Percentiles rank a stretch among this genome's conserved stretches.
These are phyloP conservation scores for Polydesmus complanatus DNA, from an alignment of 2,888 invertebrate genomes.

Conservation along the genomic window DNA sequence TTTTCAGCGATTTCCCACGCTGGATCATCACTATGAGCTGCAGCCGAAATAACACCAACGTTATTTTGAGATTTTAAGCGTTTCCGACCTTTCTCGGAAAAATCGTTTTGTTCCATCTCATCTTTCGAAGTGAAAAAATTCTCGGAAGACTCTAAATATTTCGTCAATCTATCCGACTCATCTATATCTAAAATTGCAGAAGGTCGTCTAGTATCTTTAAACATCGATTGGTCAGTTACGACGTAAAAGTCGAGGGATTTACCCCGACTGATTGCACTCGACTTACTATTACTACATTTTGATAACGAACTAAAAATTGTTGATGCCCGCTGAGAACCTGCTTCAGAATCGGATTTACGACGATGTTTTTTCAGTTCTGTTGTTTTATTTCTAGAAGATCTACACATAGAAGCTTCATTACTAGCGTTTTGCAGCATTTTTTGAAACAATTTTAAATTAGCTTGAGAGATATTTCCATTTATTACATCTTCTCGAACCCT, in stretches of 20 bases:
- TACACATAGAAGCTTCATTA: background rate
- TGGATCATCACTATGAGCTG: conserved; percentile 39
- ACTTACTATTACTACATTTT: background rate
- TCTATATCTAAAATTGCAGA: background rate
- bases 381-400: background rate
- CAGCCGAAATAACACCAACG: background rate
- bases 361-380: background rate
- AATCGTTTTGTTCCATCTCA: background rate
- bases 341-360: conserved; percentile 8
- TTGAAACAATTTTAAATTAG: background rate
- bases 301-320: background rate
- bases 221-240: too few species aligned
- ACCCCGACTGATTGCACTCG: background rate
- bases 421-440: conserved; percentile 4
- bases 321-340: background rate
- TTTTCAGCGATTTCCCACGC: conserved; percentile 23
- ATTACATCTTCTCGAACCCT: conserved; percentile 13
- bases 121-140: background rate
- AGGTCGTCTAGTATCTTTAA: background rate
- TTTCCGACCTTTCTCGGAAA: background rate
- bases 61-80: background rate
- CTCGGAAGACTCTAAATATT: too few species aligned
- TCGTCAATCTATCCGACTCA: background rate
- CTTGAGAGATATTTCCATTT: conserved; percentile 11
- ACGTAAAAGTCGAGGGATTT: conserved; percentile 1